Evolutionary conservation across 2,113 vertebrate species (phyloP).

Genomic region (Dendrocopos noguchii): DNA sequence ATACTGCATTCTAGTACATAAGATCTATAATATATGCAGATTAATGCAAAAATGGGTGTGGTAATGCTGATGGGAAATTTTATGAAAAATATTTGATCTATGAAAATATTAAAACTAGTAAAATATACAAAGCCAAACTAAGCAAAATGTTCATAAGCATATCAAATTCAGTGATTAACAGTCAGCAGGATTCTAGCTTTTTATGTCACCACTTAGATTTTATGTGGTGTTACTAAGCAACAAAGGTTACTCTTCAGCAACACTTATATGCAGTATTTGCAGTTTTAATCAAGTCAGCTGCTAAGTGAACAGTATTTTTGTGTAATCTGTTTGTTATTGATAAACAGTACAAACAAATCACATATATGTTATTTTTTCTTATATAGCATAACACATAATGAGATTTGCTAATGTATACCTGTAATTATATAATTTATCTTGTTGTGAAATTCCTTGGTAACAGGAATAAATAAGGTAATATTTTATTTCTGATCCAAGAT

Average conservation of each 20-base stretch:
- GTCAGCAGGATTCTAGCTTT: constrained; percentile 48
- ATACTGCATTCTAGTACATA: neutral
- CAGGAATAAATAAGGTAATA: neutral
- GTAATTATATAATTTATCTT: neutral
- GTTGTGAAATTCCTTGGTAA: neutral
- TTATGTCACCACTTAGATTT: constrained; percentile 33
- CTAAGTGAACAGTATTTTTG: constrained; percentile 41
- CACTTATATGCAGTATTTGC: constrained; percentile 28
- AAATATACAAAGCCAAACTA: neutral
- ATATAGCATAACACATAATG: neutral
- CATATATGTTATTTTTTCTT: constrained; percentile 1
- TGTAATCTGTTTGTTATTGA: neutral
- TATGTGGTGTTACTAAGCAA: constrained; percentile 67
- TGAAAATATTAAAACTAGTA: neutral
- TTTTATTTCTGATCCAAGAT: neutral
- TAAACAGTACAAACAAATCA: neutral
- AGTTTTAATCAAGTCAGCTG: constrained; percentile 54
- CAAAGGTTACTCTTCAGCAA: constrained; percentile 55
- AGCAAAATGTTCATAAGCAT: constrained; percentile 1
- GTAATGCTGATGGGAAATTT: neutral
- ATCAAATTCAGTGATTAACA: constrained; percentile 50
- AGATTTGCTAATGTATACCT: neutral
- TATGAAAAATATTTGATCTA: neutral
- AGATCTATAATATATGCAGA: neutral
- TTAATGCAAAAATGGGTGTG: neutral